These are phyloP conservation scores for Odobenus rosmarus DNA, from an alignment of 2,113 vertebrate genomes.

Conservation along the genomic window DNA sequence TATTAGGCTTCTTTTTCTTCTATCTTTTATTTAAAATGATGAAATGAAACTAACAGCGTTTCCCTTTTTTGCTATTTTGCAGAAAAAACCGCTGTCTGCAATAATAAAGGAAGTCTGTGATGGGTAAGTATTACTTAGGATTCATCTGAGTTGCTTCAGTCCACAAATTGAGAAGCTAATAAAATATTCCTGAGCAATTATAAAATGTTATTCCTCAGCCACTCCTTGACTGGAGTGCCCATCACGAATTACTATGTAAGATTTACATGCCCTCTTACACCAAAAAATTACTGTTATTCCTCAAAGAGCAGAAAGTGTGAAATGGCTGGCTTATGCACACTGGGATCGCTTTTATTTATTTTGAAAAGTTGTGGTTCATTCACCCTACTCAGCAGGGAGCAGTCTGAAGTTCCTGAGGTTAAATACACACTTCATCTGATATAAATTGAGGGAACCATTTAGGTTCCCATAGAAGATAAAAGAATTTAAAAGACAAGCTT, in stretches of 20 bases:
- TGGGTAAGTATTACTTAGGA: constrained; percentile 90
- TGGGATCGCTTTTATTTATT: background rate
- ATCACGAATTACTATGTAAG: background rate
- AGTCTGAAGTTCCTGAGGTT: background rate
- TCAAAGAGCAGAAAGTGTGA: background rate
- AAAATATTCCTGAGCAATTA: background rate
- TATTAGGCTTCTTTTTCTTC: constrained; percentile 29
- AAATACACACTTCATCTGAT: background rate
- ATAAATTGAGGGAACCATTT: background rate
- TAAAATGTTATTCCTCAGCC: background rate
- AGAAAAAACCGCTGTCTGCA: constrained; percentile 98
- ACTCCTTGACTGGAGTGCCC: background rate
- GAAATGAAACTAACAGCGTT: constrained; percentile 69
- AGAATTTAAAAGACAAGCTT: background rate
- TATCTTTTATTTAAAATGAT: constrained; percentile 60
- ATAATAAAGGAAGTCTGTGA: constrained; percentile 99
- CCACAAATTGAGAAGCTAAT: background rate
- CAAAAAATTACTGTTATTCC: background rate
- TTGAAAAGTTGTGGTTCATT: background rate
- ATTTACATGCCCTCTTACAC: background rate
- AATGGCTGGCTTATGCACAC: background rate
- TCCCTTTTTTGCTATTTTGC: constrained; percentile 74
- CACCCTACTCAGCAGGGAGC: background rate
- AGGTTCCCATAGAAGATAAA: background rate
- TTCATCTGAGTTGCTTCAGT: background rate